These are phyloP conservation scores for Drosophila leonis DNA, from an alignment of 2,888 invertebrate genomes.

Conservation along the genomic window DNA sequence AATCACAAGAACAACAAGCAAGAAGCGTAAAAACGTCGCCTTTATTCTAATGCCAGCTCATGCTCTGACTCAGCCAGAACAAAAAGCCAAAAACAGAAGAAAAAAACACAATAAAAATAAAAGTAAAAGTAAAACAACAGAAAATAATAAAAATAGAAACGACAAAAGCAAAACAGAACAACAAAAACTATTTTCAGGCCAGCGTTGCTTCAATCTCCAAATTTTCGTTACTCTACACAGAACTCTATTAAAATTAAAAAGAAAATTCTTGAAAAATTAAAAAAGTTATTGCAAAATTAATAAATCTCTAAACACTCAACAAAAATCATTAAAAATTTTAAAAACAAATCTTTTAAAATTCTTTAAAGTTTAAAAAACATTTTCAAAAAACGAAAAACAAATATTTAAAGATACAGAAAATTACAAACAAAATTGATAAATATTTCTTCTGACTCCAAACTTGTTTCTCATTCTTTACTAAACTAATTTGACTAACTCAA, in stretches of 20 bases:
- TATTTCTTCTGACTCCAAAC: no score
- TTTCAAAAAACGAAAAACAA: no score
- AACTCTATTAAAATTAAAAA: background rate
- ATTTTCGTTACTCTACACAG: slow-evolving; percentile 2
- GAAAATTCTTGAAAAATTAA: background rate
- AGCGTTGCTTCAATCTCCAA: slow-evolving; percentile 5
- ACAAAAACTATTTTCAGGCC: slow-evolving; percentile 15
- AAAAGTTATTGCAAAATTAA: no score
- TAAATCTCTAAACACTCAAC: no score
- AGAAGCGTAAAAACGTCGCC: slow-evolving; percentile 71
- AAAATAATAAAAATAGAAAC: slow-evolving; percentile 9
- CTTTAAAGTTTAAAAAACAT: no score
- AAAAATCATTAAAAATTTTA: no score
- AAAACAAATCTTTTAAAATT: no score
- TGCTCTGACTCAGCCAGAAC: slow-evolving; percentile 52
- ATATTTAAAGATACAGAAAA: no score
- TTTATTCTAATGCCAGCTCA: slow-evolving; percentile 78
- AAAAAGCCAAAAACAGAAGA: slow-evolving; percentile 10
- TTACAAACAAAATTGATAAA: no score
- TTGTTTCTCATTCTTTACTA: no score
- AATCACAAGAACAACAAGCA: slow-evolving; percentile 39
- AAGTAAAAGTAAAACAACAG: slow-evolving; percentile 1
- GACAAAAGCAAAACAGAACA: slow-evolving; percentile 16
- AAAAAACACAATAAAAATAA: slow-evolving; percentile 1
- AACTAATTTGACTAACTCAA: no score